These are phyloP conservation scores for Hycleus cichorii DNA, from an alignment of 1,140 invertebrate genomes.

Conservation along the genomic window DNA sequence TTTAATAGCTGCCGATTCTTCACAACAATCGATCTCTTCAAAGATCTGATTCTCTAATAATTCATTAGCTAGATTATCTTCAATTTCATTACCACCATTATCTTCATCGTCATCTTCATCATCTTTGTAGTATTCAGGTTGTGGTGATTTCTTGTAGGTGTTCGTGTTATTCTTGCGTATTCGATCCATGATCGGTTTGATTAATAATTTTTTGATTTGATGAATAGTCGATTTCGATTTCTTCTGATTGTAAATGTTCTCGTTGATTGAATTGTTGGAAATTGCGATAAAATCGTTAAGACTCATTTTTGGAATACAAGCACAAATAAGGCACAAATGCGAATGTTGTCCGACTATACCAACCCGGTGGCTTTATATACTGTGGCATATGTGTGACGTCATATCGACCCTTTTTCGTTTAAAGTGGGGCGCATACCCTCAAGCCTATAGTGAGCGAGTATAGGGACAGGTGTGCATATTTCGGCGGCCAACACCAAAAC, in stretches of 20 bases:
- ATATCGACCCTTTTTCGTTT: slow-evolving; percentile 2
- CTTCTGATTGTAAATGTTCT: slow-evolving; percentile 39
- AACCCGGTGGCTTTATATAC: slow-evolving; percentile 26
- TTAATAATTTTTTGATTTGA: slow-evolving; percentile 34
- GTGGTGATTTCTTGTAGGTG: slow-evolving; percentile 33
- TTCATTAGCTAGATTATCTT: slow-evolving; percentile 57
- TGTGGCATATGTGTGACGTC: slow-evolving; percentile 20
- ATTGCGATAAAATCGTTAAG: slow-evolving; percentile 19
- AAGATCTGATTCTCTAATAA: slow-evolving; percentile 53
- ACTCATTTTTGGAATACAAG: slow-evolving; percentile 27
- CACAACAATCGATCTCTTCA: slow-evolving; percentile 52
- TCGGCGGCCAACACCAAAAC: slow-evolving; percentile 6
- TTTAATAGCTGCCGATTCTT: slow-evolving; percentile 50
- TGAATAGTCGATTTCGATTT: slow-evolving; percentile 35
- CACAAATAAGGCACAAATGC: slow-evolving; percentile 19
- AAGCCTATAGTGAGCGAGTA: slow-evolving; percentile 36
- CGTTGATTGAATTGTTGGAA: slow-evolving; percentile 38
- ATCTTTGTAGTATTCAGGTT: slow-evolving; percentile 31
- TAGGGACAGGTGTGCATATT: slow-evolving; percentile 40
- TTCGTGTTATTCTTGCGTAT: slow-evolving; percentile 33
- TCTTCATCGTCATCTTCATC: slow-evolving; percentile 15
- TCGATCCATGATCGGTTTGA: slow-evolving; percentile 30
- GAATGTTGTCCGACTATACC: slow-evolving; percentile 25
- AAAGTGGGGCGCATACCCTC: slow-evolving; percentile 32
- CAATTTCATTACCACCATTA: slow-evolving; percentile 41